A percentile compares a stretch with the other conserved stretches of the same genome.
These are phyloP conservation scores for Micoletzkya japonica DNA, from an alignment of 2,888 invertebrate species.

Conservation along the genomic window DNA sequence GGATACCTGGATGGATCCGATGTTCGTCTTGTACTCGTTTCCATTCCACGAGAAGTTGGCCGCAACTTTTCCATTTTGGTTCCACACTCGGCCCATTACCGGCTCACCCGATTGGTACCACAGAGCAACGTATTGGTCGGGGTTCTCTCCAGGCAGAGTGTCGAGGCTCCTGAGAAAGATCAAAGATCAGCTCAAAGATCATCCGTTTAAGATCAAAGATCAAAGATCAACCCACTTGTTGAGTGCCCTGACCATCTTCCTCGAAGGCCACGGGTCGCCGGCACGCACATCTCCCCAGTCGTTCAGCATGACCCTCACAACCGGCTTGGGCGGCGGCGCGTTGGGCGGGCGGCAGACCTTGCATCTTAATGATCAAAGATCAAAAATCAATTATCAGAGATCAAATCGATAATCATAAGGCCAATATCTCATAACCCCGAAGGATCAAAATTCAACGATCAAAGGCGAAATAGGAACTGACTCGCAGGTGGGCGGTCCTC, in stretches of 20 bases:
- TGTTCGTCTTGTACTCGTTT: slow-evolving; percentile 52
- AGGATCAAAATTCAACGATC: neutral
- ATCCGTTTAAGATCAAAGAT: neutral
- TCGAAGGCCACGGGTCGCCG: slow-evolving; percentile 51
- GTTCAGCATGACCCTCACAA: slow-evolving; percentile 49
- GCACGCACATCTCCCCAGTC: slow-evolving; percentile 59
- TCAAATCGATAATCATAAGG: too few relatives aligned
- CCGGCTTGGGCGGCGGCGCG: slow-evolving; percentile 28
- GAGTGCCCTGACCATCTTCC: slow-evolving; percentile 42
- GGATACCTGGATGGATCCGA: slow-evolving; percentile 50
- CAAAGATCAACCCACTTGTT: slow-evolving; percentile 34
- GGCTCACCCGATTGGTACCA: slow-evolving; percentile 58
- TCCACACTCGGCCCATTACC: slow-evolving; percentile 60
- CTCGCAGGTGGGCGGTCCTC: slow-evolving; percentile 44
- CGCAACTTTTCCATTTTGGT: slow-evolving; percentile 56
- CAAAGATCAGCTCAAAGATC: neutral
- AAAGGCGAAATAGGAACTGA: slow-evolving; percentile 19
- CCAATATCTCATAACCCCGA: neutral
- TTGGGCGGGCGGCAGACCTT: slow-evolving; percentile 10
- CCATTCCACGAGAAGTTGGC: slow-evolving; percentile 55
- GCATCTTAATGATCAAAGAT: slow-evolving; percentile 3
- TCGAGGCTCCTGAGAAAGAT: slow-evolving; percentile 36
- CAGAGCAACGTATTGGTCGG: slow-evolving; percentile 59
- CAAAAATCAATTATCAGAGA: too few relatives aligned
- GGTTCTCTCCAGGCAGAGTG: slow-evolving; percentile 50